phyloP scores from a whole-genome alignment of 2,888 invertebrate species.

The Allophyes oxyacanthae region DNA sequence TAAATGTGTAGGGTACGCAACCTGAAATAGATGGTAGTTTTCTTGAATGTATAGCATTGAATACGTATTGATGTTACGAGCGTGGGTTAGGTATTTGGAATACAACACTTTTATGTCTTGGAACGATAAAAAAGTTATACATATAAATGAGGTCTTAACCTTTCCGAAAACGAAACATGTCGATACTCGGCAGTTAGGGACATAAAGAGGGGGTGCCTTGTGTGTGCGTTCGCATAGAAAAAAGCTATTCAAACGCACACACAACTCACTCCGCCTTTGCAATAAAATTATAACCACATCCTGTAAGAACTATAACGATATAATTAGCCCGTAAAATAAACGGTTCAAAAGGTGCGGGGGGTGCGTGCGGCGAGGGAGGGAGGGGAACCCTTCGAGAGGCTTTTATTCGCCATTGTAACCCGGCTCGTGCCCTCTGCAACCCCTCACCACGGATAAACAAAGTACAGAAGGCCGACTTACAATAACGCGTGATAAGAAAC shows the following conservation, averaged over 20 bases:
- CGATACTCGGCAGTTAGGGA: not conserved
- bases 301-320: conserved; percentile 41
- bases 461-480: conserved; percentile 16
- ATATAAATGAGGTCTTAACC: conserved; percentile 16
- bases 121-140: conserved; percentile 12
- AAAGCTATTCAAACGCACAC: not conserved
- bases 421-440: conserved; percentile 23
- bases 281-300: conserved; percentile 38
- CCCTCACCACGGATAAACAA: not conserved
- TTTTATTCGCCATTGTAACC: conserved; percentile 24
- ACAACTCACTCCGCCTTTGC: conserved; percentile 16
- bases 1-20: not conserved
- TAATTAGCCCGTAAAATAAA: conserved; percentile 41
- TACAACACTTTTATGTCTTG: conserved; percentile 1
- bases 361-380: not conserved
- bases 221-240: no score
- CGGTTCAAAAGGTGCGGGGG: conserved; percentile 12
- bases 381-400: conserved; percentile 34
- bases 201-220: no score
- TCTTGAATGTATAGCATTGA: not conserved
- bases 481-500: not conserved
- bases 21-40: not conserved
- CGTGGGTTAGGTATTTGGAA: not conserved
- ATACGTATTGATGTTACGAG: not conserved
- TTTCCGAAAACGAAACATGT: conserved; percentile 5